Percentiles rank a stretch among this genome's conserved stretches.
Evolutionary conservation across 2,888 invertebrate species (phyloP).

Genomic region (Pristionchus mayeri): DNA sequence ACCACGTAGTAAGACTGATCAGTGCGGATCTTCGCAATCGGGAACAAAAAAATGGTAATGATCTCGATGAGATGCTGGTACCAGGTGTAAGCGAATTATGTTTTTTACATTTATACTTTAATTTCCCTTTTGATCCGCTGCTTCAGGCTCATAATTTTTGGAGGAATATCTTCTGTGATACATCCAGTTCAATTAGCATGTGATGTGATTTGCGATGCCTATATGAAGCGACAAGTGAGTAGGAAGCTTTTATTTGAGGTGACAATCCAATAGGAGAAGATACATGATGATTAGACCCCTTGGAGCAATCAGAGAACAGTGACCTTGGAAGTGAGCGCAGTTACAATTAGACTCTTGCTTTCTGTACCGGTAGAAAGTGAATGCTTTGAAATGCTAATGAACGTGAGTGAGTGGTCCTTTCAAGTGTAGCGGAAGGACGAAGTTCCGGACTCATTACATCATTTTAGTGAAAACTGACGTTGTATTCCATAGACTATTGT

Average conservation of each 20-base stretch:
- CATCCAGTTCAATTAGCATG: conserved; percentile 45
- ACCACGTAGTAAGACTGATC: no score
- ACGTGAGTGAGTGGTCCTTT: background rate
- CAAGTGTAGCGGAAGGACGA: background rate
- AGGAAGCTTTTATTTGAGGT: conserved; percentile 33
- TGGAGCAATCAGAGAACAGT: background rate
- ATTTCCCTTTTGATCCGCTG: no score
- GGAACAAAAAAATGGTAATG: no score
- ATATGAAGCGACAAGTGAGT: background rate
- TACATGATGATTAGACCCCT: conserved; percentile 33
- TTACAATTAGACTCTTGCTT: conserved; percentile 45
- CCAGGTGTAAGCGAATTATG: no score
- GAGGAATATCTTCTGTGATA: no score
- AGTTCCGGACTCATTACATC: conserved; percentile 6
- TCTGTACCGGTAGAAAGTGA: conserved; percentile 26
- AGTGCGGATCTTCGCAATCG: no score
- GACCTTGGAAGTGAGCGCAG: conserved; percentile 23
- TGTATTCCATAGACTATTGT: background rate
- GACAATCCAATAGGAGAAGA: background rate
- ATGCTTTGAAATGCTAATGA: conserved; percentile 45
- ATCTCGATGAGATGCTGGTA: no score
- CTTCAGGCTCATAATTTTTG: no score
- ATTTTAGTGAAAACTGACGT: no score
- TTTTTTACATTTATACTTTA: no score
- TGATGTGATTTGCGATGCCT: conserved; percentile 31